Conservation (phyloP, 2,113 vertebrate genomes). For the Hippoglossus stenolepis region DNA sequence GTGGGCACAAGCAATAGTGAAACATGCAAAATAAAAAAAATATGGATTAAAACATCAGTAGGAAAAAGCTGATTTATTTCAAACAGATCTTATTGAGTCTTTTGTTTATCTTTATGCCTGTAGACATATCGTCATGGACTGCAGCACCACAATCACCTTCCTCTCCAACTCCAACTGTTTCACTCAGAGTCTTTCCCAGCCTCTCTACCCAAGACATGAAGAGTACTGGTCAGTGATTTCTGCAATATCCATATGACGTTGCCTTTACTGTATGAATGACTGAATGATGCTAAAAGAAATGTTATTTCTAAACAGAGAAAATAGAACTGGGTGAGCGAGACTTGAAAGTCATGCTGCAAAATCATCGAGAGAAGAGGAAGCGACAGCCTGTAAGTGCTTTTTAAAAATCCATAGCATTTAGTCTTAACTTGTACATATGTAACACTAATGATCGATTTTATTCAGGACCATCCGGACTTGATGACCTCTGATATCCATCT, state of each 20-base stretch:
- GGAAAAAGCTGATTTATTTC: background rate
- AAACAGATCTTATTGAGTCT: background rate
- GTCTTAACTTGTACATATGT: background rate
- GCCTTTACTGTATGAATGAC: background rate
- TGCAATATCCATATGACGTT: background rate
- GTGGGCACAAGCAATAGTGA: background rate
- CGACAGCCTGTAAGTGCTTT: constrained; percentile 88
- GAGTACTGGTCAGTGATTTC: constrained; percentile 86
- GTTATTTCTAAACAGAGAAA: constrained; percentile 85
- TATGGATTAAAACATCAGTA: background rate
- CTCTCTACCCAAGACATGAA: constrained; percentile 96
- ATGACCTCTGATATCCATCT: constrained; percentile 91
- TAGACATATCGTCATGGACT: constrained; percentile 91
- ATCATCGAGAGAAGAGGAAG: constrained; percentile 94
- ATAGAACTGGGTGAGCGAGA: constrained; percentile 90
- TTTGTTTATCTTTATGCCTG: constrained; percentile 33
- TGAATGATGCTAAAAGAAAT: background rate
- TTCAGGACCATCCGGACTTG: constrained; percentile 95
- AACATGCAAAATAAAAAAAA: no score
- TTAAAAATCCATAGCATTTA: background rate
- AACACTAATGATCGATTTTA: constrained; percentile 3
- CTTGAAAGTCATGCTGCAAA: constrained; percentile 91
- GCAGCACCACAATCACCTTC: constrained; percentile 84
- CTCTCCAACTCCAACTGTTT: constrained; percentile 86
- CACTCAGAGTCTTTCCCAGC: constrained; percentile 91